Conservation (phyloP, 92 coral and sea anemone genomes). For the Zoanthus solanderi region DNA sequence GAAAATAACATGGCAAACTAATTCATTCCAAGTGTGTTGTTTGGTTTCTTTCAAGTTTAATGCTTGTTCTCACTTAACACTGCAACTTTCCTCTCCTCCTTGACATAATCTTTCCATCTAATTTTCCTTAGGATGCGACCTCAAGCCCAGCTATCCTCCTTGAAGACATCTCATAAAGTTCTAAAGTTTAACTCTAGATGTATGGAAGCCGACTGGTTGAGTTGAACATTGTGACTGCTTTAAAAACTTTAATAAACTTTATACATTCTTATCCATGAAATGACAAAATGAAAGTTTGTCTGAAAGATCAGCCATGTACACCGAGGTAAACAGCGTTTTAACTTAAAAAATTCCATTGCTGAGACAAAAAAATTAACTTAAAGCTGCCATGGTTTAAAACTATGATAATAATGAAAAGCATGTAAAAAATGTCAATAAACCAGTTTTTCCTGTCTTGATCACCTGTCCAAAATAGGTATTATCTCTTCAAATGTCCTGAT, state of each 20-base stretch:
- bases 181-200: slow-evolving; percentile 32
- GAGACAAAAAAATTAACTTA: background rate
- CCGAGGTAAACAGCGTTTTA: slow-evolving; percentile 17
- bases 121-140: slow-evolving; percentile 30
- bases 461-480: slow-evolving; percentile 44
- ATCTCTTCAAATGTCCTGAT: background rate
- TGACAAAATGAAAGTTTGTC: slow-evolving; percentile 20
- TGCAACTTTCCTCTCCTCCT: slow-evolving; percentile 20
- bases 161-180: slow-evolving; percentile 46
- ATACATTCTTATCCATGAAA: background rate
- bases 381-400: slow-evolving; percentile 21
- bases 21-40: background rate
- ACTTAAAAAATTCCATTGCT: background rate
- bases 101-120: slow-evolving; percentile 45
- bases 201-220: slow-evolving; percentile 22
- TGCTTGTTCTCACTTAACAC: slow-evolving; percentile 11
- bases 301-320: slow-evolving; percentile 18
- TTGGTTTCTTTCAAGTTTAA: background rate
- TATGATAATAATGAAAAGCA: slow-evolving; percentile 54
- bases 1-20: background rate
- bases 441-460: slow-evolving; percentile 14
- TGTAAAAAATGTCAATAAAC: slow-evolving; percentile 52
- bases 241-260: slow-evolving; percentile 18
- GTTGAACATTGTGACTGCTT: slow-evolving; percentile 41
- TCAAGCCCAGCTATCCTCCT: slow-evolving; percentile 11